Evolutionary conservation across 1,140 invertebrate species (phyloP), one percentile per base, ranked within the genome.

Genomic region (Drosophila mojavensis): DNA sequence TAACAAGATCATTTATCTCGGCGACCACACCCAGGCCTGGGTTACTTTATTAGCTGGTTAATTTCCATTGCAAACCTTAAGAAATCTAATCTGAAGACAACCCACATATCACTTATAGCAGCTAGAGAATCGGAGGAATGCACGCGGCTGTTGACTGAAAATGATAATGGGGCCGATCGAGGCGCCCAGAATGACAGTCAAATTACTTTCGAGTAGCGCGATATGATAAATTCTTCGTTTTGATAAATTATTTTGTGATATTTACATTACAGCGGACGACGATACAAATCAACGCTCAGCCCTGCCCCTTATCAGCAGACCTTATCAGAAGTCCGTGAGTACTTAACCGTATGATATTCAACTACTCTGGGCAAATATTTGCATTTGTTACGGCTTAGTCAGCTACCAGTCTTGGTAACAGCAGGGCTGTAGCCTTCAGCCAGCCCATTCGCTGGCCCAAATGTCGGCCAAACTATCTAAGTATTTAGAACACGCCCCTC

Each of bases 371-470:
- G 69, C 30, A 74, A 69, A 68, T 73, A 73, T 74, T 69, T 74
- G 43, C 56, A 50, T 65, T 76, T 24, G 43, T 48, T 58, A 13
- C 33, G 45, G 33, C 33, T 65, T 41, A 54, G 17, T 66, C 20
- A 13, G 56, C 83, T 73, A 73, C 71, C 63, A 56, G 68, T 79
- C 53, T 72, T 69, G 28, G 47, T 54, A 53, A 41, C 15, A 62
- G 41, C 50, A 55, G 6, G 30, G 20, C 15, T 11, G 15, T 43
- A 33, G 33, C 81, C 81, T 85, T 84, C 78, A 66, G 20, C n/a
- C n/a, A n/a, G n/a, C n/a, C n/a, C n/a, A n/a, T n/a, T n/a, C n/a
- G 28, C 45, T 84, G 78, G 69, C 81, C 81, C 75, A 86, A 48
- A 78, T 85, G 79, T 70, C 70, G 51, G 48, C 10, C 15, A 43